A percentile compares a stretch with the other conserved stretches of the same genome.
phyloP scores from a whole-genome alignment of 2,888 invertebrate species.

The Stenodera caucasica region DNA sequence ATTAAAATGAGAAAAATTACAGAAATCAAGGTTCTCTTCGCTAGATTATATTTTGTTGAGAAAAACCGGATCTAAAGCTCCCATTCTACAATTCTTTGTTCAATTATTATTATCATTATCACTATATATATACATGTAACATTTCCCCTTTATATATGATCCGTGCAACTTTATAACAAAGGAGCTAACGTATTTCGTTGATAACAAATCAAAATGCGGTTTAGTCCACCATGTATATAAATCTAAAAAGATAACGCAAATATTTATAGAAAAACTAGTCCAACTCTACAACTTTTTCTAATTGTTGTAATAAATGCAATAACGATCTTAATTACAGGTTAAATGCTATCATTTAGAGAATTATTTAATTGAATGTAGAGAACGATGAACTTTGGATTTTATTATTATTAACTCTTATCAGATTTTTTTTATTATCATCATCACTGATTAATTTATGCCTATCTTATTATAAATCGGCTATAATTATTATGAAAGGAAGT shows the following conservation, averaged over 20 bases:
- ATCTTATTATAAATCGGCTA: not conserved
- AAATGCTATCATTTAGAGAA: slow-evolving; percentile 17
- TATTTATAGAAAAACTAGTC: slow-evolving; percentile 5
- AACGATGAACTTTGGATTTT: slow-evolving; percentile 1
- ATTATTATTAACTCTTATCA: not conserved
- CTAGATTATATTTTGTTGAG: not conserved
- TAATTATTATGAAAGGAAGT: slow-evolving; percentile 16
- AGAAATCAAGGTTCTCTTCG: not conserved
- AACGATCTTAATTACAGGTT: slow-evolving; percentile 14
- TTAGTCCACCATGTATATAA: not conserved
- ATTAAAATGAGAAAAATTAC: no score
- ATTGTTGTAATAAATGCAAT: slow-evolving; percentile 1
- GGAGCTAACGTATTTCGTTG: not conserved
- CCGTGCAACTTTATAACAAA: not conserved
- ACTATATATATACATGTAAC: not conserved
- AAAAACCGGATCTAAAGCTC: not conserved
- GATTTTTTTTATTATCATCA: not conserved
- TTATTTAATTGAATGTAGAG: no score
- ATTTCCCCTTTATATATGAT: not conserved
- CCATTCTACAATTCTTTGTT: not conserved
- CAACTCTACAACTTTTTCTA: slow-evolving; percentile 5
- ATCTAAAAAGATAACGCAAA: not conserved
- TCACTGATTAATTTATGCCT: no score
- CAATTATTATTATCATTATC: not conserved
- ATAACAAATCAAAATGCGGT: slow-evolving; percentile 1